phyloP scores from a whole-genome alignment of 2,888 invertebrate species.

The Stenodera caucasica region DNA sequence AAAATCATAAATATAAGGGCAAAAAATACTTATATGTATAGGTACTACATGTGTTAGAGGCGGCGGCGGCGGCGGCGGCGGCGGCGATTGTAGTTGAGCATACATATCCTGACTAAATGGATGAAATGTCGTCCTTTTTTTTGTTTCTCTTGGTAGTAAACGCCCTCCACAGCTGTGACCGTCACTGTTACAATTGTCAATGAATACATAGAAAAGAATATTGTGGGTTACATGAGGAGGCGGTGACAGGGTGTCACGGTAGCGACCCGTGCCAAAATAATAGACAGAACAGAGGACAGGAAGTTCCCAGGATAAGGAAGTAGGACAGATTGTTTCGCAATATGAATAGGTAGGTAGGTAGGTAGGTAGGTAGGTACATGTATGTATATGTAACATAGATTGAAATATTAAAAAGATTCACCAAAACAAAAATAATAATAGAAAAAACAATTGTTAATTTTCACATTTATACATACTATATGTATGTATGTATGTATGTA shows the following conservation, averaged over 20 bases:
- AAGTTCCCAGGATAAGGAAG: constrained; percentile 7
- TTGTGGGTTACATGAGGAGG: not conserved
- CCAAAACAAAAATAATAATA: too few species aligned
- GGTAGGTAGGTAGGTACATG: too few species aligned
- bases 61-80: too few species aligned
- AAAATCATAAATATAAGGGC: not conserved
- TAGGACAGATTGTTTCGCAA: not conserved
- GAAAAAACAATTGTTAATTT: too few species aligned
- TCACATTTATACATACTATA: too few species aligned
- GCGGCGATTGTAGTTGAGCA: too few species aligned
- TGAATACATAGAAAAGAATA: constrained; percentile 14
- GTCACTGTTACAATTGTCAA: constrained; percentile 33
- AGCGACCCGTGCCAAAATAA: constrained; percentile 38
- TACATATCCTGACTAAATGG: constrained; percentile 11
- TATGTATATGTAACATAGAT: not conserved
- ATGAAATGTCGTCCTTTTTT: too few species aligned
- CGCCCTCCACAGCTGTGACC: constrained; percentile 41
- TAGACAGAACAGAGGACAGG: constrained; percentile 19
- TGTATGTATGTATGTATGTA: too few species aligned
- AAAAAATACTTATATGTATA: not conserved
- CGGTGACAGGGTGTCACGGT: constrained; percentile 1
- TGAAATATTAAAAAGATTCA: not conserved
- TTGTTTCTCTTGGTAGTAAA: constrained; percentile 33
- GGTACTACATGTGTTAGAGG: constrained; percentile 14
- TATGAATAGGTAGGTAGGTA: not conserved